These are phyloP conservation scores for Lepilemur septentrionalis DNA, from an alignment of 2,797 vertebrate genomes.

Conservation along the genomic window DNA sequence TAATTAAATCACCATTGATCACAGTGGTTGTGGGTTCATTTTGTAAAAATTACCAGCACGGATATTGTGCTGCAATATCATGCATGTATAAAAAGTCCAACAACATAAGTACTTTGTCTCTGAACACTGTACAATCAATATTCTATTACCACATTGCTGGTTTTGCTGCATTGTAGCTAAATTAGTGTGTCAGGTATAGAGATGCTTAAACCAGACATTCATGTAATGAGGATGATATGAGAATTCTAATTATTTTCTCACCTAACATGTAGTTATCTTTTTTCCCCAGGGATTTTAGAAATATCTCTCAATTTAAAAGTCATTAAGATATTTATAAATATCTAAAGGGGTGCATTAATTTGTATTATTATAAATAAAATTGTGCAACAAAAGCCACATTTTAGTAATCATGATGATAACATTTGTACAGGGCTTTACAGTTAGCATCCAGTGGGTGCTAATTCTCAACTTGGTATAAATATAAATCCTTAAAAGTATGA, in stretches of 20 bases:
- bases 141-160: slow-evolving; percentile 77
- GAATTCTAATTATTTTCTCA: slow-evolving; percentile 75
- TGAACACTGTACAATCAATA: slow-evolving; percentile 82
- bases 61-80: slow-evolving; percentile 72
- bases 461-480: slow-evolving; percentile 18
- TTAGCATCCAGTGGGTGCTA: not conserved
- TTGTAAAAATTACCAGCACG: slow-evolving; percentile 74
- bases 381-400: not conserved
- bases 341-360: slow-evolving; percentile 1
- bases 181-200: slow-evolving; percentile 76
- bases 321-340: slow-evolving; percentile 41
- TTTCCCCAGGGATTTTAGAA: not conserved
- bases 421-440: slow-evolving; percentile 14
- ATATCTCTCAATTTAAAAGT: slow-evolving; percentile 45
- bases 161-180: slow-evolving; percentile 77
- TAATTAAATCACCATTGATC: slow-evolving; percentile 76
- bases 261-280: slow-evolving; percentile 41
- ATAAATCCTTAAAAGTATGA: slow-evolving; percentile 18
- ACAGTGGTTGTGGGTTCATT: slow-evolving; percentile 49
- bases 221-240: slow-evolving; percentile 32
- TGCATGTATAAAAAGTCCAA: slow-evolving; percentile 76
- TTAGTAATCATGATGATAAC: not conserved
- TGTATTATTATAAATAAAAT: not conserved
- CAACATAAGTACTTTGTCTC: slow-evolving; percentile 78
- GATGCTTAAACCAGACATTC: slow-evolving; percentile 63